phyloP scores from a whole-genome alignment of 2,113 vertebrate genomes.

The Psammodynastes pulverulentus region DNA sequence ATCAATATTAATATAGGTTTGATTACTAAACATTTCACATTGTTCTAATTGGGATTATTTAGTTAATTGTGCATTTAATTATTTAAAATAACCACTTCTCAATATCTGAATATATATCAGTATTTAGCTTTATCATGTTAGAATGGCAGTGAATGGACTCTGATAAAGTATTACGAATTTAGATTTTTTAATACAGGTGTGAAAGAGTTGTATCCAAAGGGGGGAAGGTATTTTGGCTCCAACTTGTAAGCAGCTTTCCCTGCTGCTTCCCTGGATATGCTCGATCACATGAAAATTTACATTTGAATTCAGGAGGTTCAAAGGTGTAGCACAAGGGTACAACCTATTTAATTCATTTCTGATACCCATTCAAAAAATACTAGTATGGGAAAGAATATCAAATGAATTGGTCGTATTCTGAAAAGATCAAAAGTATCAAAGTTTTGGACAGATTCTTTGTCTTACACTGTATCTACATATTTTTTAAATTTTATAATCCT shows the following conservation, averaged over 20 bases:
- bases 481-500: no score
- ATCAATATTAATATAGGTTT: not conserved
- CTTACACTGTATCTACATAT: no score
- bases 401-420: not conserved
- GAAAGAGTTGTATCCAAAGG: not conserved
- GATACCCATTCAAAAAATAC: not conserved
- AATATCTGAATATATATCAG: not conserved
- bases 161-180: not conserved
- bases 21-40: not conserved
- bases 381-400: not conserved
- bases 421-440: not conserved
- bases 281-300: not conserved
- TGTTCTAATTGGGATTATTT: not conserved
- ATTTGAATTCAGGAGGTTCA: not conserved
- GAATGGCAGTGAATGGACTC: not conserved
- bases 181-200: not conserved
- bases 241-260: not conserved
- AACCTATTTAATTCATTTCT: not conserved
- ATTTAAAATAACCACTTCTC: not conserved
- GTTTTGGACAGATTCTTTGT: not conserved
- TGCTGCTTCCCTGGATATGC: not conserved
- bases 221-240: not conserved
- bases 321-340: not conserved
- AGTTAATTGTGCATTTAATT: not conserved
- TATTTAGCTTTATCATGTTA: not conserved